Percentiles rank a stretch among this genome's conserved stretches.
These are phyloP conservation scores for Dynastes tityus DNA, from an alignment of 2,888 invertebrate genomes.

Conservation along the genomic window DNA sequence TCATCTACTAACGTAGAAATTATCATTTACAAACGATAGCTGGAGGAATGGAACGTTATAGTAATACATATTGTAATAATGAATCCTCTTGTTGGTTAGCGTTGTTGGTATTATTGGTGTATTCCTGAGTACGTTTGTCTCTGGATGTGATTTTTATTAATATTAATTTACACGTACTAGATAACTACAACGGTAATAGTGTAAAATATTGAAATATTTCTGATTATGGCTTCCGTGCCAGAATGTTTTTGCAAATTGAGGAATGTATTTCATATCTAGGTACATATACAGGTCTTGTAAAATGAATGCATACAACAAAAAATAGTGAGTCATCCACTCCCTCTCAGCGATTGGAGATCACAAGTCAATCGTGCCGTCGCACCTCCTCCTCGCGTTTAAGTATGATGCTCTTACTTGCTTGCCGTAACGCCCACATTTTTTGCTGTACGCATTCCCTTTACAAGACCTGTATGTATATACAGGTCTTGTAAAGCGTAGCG, in stretches of 20 bases:
- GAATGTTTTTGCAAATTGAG: not conserved
- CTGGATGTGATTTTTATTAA: conserved; percentile 32
- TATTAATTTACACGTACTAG: conserved; percentile 15
- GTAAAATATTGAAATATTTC: conserved; percentile 11
- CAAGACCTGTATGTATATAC: too few species aligned
- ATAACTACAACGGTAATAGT: conserved; percentile 17
- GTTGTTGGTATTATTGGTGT: conserved; percentile 2
- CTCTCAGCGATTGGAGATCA: too few species aligned
- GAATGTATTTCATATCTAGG: too few species aligned
- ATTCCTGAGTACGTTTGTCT: not conserved
- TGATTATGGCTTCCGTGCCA: not conserved
- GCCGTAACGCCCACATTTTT: too few species aligned
- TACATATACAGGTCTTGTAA: too few species aligned
- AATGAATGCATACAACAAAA: too few species aligned
- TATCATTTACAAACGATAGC: not conserved
- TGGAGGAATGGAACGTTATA: not conserved
- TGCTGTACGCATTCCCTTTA: too few species aligned
- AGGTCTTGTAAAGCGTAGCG: too few species aligned
- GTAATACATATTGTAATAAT: not conserved
- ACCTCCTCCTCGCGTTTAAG: too few species aligned
- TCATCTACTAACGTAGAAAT: conserved; percentile 3
- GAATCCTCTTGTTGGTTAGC: conserved; percentile 20
- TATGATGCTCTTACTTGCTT: too few species aligned
- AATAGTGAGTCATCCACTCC: too few species aligned
- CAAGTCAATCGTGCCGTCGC: too few species aligned